phyloP scores from a whole-genome alignment of 2,797 vertebrate species.

The Columba guinea region DNA sequence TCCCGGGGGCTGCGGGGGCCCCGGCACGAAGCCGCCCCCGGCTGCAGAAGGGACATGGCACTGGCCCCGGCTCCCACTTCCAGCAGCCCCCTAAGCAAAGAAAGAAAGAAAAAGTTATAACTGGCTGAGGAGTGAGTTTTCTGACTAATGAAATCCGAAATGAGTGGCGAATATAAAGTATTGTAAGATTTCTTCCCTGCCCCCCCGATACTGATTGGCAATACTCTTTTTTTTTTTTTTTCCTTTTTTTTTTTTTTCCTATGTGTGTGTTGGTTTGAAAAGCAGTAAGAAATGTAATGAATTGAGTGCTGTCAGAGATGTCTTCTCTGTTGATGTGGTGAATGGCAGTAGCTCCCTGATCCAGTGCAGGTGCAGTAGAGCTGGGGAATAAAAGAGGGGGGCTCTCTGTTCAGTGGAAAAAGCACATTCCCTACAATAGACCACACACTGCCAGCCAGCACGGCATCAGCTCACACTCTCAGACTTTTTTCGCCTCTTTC shows the following conservation, averaged over 20 bases:
- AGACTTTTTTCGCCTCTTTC: conserved; percentile 78
- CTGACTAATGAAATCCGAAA: conserved; percentile 72
- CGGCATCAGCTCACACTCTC: conserved; percentile 87
- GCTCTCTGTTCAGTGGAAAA: conserved; percentile 84
- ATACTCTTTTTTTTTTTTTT: conserved; percentile 63
- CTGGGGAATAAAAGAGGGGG: conserved; percentile 80
- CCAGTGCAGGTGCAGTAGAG: conserved; percentile 94
- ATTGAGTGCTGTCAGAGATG: conserved; percentile 91
- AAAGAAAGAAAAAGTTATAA: background rate
- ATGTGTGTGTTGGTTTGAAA: conserved; percentile 79
- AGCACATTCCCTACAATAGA: conserved; percentile 90
- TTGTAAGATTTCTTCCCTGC: conserved; percentile 71
- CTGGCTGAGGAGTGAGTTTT: conserved; percentile 56
- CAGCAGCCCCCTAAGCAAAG: background rate
- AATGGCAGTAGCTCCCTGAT: conserved; percentile 92
- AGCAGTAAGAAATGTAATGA: conserved; percentile 88
- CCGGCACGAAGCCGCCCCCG: background rate
- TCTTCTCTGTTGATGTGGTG: conserved; percentile 88
- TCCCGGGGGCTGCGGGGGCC: background rate
- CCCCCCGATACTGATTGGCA: conserved; percentile 72
- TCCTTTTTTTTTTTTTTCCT: conserved; percentile 33
- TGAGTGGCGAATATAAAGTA: conserved; percentile 75
- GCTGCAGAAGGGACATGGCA: background rate
- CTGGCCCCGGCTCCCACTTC: background rate
- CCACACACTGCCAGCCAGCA: conserved; percentile 98